These are phyloP conservation scores for Lichenostomus cassidix DNA, from an alignment of 2,113 vertebrate species.

Conservation along the genomic window DNA sequence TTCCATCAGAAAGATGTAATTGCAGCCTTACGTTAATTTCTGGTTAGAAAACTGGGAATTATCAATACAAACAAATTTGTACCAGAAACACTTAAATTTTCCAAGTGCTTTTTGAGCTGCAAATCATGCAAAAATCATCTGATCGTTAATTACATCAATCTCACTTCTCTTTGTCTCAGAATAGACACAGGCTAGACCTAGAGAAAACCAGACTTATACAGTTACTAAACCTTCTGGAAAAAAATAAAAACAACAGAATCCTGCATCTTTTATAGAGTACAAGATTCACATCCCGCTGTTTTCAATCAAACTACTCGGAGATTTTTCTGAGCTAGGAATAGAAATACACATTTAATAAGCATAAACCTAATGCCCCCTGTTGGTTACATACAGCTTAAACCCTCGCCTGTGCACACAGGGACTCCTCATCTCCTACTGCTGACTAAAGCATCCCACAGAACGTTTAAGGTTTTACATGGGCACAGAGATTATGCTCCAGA, in stretches of 20 bases:
- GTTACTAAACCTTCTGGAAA: not conserved
- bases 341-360: slow-evolving; percentile 18
- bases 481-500: not conserved
- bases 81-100: not conserved
- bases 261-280: not conserved
- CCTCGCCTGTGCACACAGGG: not conserved
- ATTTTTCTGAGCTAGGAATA: not conserved
- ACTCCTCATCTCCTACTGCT: not conserved
- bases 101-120: slow-evolving; percentile 6
- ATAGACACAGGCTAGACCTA: not conserved
- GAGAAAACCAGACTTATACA: not conserved
- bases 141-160: slow-evolving; percentile 1
- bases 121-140: not conserved
- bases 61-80: not conserved
- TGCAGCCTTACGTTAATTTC: slow-evolving; percentile 4
- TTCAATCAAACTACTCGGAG: not conserved
- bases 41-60: slow-evolving; percentile 6
- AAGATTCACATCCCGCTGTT: not conserved
- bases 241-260: not conserved
- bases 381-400: not conserved
- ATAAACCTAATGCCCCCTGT: slow-evolving; percentile 65
- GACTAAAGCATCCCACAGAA: not conserved
- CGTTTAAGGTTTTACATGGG: not conserved
- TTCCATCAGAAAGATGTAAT: slow-evolving; percentile 17
- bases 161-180: not conserved